phyloP scores from a whole-genome alignment of 2,113 vertebrate species.

The Python bivittatus region DNA sequence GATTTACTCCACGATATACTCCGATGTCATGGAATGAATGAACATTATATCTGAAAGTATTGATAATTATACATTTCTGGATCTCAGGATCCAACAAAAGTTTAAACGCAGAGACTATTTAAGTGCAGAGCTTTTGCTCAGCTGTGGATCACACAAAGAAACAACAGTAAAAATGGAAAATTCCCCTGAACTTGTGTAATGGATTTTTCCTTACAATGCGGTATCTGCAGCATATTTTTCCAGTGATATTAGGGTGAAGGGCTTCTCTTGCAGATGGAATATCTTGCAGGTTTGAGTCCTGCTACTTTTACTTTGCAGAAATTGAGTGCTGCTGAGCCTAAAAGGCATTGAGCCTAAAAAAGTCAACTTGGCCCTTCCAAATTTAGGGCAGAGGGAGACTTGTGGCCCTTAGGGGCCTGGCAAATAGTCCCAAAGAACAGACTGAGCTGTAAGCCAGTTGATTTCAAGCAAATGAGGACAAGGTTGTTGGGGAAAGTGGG shows the following conservation, averaged over 20 bases:
- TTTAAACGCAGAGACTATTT: background rate
- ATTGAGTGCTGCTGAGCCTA: background rate
- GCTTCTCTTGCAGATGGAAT: background rate
- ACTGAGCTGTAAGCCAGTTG: background rate
- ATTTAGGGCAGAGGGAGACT: background rate
- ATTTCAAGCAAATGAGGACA: background rate
- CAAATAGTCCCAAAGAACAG: background rate
- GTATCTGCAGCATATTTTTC: background rate
- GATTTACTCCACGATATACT: background rate
- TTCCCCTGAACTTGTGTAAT: background rate
- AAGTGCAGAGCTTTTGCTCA: background rate
- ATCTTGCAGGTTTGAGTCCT: background rate
- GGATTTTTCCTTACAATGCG: background rate
- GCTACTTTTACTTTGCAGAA: background rate
- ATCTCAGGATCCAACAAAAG: background rate
- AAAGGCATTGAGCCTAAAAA: background rate
- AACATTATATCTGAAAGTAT: background rate
- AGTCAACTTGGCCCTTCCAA: constrained; percentile 32
- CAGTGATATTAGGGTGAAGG: background rate
- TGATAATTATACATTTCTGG: background rate
- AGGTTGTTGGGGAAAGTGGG: background rate
- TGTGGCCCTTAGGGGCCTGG: background rate
- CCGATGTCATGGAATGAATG: background rate
- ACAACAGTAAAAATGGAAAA: background rate
- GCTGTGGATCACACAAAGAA: background rate